Evolutionary conservation across 2,888 invertebrate genomes (phyloP).

Genomic region (Pocota personata): DNA sequence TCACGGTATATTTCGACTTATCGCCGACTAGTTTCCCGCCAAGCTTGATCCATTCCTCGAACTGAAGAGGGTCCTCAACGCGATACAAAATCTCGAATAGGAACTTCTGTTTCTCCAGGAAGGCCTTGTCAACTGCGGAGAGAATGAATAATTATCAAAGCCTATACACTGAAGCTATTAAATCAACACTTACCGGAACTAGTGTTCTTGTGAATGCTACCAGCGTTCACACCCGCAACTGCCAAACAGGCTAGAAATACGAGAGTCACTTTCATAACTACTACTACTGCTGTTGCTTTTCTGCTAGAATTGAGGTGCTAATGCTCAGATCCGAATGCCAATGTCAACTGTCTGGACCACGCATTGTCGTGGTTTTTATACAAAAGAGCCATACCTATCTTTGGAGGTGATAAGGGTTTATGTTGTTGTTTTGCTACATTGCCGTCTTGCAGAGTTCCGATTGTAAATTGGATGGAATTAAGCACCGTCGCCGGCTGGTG

Average conservation of each 20-base stretch:
- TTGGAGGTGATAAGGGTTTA: slow-evolving; percentile 24
- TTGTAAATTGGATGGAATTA: slow-evolving; percentile 9
- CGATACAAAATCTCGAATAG: slow-evolving; percentile 78
- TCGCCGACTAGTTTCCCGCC: slow-evolving; percentile 75
- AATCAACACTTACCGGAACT: slow-evolving; percentile 19
- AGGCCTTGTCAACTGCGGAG: slow-evolving; percentile 76
- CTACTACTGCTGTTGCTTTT: slow-evolving; percentile 76
- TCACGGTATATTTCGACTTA: slow-evolving; percentile 76
- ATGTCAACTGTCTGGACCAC: slow-evolving; percentile 41
- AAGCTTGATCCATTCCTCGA: slow-evolving; percentile 79
- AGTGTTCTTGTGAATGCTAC: slow-evolving; percentile 66
- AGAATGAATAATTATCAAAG: background rate
- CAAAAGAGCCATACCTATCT: slow-evolving; percentile 5
- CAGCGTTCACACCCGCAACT: slow-evolving; percentile 77
- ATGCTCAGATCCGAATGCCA: slow-evolving; percentile 30
- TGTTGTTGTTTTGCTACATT: slow-evolving; percentile 22
- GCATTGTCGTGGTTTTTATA: slow-evolving; percentile 39
- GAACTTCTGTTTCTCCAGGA: slow-evolving; percentile 78
- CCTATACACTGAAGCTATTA: too few species aligned
- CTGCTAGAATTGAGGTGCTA: slow-evolving; percentile 75
- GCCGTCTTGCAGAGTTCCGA: slow-evolving; percentile 13
- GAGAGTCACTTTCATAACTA: slow-evolving; percentile 78
- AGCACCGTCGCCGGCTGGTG: background rate
- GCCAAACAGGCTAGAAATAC: slow-evolving; percentile 79
- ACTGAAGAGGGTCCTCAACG: slow-evolving; percentile 77